Evolutionary conservation across 1,140 invertebrate genomes (phyloP), one percentile per base, ranked within the genome.

Genomic region (Drosophila busckii): DNA sequence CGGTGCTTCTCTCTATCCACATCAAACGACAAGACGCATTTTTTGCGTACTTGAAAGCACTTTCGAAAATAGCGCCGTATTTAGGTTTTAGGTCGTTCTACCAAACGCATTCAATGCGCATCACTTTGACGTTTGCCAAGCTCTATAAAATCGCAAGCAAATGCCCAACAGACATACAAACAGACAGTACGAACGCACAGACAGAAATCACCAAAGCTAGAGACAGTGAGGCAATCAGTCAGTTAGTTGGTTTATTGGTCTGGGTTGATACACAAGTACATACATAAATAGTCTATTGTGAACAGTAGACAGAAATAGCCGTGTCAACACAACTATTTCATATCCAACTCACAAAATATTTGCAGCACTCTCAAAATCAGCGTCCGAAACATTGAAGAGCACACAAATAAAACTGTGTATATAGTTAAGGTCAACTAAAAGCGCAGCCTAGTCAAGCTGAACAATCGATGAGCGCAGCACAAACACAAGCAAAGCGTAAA

Each of bases 81-180:
- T 69, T 69, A 69, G 65, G 65, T 69, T 69, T 69, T 69, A 65
- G 65, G 65, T 64, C 61, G 61, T 60, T 61, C 35, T 29, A 41
- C 28, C 55, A 59, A 55, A 69, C 54, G 61, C 61, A 65, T 68
- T 69, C 65, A 68, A 68, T 46, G 60, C 65, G 55, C 44, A 69
- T 69, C 65, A 68, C 60, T 54, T 68, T 69, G 65, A 69, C 65
- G 61, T 65, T 60, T 60, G 53, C 62, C 58, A 59, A 49, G 66
- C 17, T 68, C 58, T 62, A 46, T 61, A 62, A 54, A 54, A 12
- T 16, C 37, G 12, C 5, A 20, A 32, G 8, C 15, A 37, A 59
- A 67, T 56, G 45, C 52, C 12, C 63, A 40, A 26, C 9, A 35
- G 19, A 10, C 37, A n/a, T 4, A 31, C 29, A 34, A n/a, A 34